Conservation (phyloP, 1,140 invertebrate species). For the Pachyrhynchus sulphureomaculatus region DNA sequence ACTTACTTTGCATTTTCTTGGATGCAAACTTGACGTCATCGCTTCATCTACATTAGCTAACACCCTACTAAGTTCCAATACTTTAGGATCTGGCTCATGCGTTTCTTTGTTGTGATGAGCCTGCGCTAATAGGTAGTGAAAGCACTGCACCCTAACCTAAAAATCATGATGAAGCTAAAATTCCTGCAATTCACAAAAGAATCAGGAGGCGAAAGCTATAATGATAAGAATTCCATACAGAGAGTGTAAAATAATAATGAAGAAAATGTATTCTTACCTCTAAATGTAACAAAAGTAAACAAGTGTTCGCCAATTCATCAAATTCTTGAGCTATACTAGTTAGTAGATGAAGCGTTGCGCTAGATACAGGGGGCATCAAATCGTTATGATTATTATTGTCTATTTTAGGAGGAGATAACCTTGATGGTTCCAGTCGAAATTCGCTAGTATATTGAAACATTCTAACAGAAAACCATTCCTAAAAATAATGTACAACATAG, state of each 20-base stretch:
- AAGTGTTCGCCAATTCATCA: constrained; percentile 86
- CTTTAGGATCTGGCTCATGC: constrained; percentile 78
- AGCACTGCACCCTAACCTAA: constrained; percentile 80
- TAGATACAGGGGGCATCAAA: constrained; percentile 36
- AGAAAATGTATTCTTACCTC: too few species aligned
- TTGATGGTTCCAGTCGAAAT: constrained; percentile 50
- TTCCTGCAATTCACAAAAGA: too few species aligned
- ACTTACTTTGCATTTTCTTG: constrained; percentile 70
- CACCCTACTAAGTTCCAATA: constrained; percentile 78
- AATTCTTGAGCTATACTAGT: constrained; percentile 75
- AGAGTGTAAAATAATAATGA: too few species aligned
- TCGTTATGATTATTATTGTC: constrained; percentile 32
- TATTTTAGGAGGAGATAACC: constrained; percentile 49
- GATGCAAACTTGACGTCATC: constrained; percentile 68
- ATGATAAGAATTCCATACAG: too few species aligned
- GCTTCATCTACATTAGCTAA: constrained; percentile 78
- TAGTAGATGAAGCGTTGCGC: constrained; percentile 56
- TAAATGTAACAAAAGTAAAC: constrained; percentile 86
- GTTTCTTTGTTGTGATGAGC: constrained; percentile 63
- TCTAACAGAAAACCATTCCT: constrained; percentile 68
- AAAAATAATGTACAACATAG: too few species aligned
- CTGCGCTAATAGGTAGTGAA: constrained; percentile 82
- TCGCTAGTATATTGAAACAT: constrained; percentile 58
- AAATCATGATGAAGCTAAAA: not conserved
- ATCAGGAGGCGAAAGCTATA: too few species aligned